Evolutionary conservation across 2,888 invertebrate species (phyloP).

Genomic region (Blomia tropicalis): DNA sequence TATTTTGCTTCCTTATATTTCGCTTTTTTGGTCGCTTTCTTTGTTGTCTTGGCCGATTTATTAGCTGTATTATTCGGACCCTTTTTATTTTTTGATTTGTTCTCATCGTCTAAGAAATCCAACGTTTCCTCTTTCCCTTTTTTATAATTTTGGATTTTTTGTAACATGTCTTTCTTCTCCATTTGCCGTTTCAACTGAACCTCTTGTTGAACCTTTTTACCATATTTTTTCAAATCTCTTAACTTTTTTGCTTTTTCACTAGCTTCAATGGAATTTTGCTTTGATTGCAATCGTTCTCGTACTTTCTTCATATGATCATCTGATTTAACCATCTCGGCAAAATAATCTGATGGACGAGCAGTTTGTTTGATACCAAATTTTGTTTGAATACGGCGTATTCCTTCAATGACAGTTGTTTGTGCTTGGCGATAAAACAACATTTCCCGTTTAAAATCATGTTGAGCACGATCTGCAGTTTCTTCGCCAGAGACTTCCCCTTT

Average conservation of each 20-base stretch:
- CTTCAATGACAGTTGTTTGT: slow-evolving; percentile 62
- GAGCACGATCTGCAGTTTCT: slow-evolving; percentile 30
- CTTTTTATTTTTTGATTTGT: slow-evolving; percentile 48
- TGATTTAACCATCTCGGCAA: slow-evolving; percentile 95
- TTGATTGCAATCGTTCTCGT: slow-evolving; percentile 59
- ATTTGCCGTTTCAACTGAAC: slow-evolving; percentile 64
- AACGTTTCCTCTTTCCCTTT: slow-evolving; percentile 60
- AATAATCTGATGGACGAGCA: slow-evolving; percentile 82
- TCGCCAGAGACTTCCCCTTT: slow-evolving; percentile 29
- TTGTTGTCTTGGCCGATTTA: background rate
- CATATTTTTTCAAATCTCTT: slow-evolving; percentile 75
- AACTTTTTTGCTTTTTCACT: slow-evolving; percentile 78
- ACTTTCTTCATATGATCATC: slow-evolving; percentile 93
- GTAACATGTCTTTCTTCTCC: slow-evolving; percentile 77
- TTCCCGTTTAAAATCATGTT: slow-evolving; percentile 75
- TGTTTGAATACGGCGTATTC: slow-evolving; percentile 57
- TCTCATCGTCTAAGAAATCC: slow-evolving; percentile 55
- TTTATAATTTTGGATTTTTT: slow-evolving; percentile 79
- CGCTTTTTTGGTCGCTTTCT: slow-evolving; percentile 22
- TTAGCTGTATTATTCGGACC: background rate
- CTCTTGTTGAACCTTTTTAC: slow-evolving; percentile 72
- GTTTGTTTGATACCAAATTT: slow-evolving; percentile 50
- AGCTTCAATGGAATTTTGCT: slow-evolving; percentile 65
- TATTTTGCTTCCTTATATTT: slow-evolving; percentile 58
- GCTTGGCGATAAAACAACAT: slow-evolving; percentile 48